Evolutionary conservation across 1,140 invertebrate genomes (phyloP).

Genomic region (Thaumatotibia leucotreta): DNA sequence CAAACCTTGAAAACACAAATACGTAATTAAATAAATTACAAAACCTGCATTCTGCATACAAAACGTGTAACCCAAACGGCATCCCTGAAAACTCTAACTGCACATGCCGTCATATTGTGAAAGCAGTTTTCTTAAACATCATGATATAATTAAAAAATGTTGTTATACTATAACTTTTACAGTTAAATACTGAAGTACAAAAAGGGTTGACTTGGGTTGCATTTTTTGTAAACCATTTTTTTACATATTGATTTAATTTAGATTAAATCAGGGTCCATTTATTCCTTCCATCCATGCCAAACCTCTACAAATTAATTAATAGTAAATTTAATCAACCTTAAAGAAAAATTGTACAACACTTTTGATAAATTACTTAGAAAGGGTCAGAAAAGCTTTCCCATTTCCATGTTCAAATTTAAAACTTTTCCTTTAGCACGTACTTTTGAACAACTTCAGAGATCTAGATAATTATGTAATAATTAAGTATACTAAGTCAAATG

Average conservation of each 20-base stretch:
- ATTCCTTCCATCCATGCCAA: slow-evolving; percentile 35
- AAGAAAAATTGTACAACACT: background rate
- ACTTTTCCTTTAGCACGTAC: background rate
- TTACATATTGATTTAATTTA: background rate
- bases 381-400: background rate
- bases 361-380: background rate
- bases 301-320: slow-evolving; percentile 1
- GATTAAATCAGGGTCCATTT: slow-evolving; percentile 29
- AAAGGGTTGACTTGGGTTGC: no score
- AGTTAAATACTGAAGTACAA: no score
- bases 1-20: background rate
- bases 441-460: background rate
- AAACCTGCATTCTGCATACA: no score
- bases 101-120: no score
- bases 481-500: background rate
- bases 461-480: background rate
- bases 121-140: no score
- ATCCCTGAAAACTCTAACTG: no score
- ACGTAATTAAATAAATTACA: no score
- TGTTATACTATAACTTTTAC: no score
- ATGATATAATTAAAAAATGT: no score
- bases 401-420: background rate
- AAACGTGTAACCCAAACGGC: no score
- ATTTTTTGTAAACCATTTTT: no score
- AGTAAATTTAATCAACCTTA: background rate